Conservation (phyloP, 2,113 vertebrate species). For the Dasyurus viverrinus region DNA sequence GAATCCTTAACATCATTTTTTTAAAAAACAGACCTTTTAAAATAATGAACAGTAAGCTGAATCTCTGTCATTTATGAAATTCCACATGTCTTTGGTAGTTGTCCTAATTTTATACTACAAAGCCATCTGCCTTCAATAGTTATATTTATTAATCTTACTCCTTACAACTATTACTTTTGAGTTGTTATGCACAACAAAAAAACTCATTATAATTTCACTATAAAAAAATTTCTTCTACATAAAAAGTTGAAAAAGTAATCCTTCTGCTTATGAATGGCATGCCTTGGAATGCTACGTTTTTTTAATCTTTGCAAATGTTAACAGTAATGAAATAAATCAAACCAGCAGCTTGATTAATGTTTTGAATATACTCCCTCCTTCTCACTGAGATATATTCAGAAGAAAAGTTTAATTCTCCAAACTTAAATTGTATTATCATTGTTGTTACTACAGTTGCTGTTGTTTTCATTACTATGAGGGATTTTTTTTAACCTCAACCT, state of each 20-base stretch:
- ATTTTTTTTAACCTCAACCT: background rate
- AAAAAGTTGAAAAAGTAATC: background rate
- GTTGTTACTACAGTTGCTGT: background rate
- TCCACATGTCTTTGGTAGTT: no score
- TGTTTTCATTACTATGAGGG: no score
- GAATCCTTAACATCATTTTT: conserved; percentile 2
- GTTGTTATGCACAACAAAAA: background rate
- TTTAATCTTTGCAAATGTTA: background rate
- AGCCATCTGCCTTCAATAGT: background rate
- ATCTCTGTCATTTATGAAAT: no score
- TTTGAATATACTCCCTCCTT: background rate
- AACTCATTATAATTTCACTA: background rate
- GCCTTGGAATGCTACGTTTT: background rate
- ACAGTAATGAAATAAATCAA: background rate
- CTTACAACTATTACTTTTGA: background rate
- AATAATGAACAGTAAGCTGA: conserved; percentile 28
- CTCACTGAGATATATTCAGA: background rate
- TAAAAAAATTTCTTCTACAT: background rate
- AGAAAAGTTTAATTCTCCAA: background rate
- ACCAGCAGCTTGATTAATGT: background rate
- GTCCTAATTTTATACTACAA: background rate
- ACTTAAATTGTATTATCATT: background rate
- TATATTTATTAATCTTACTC: background rate
- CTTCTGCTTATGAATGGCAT: background rate
- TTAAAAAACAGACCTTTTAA: conserved; percentile 14